Percentiles rank a stretch among this genome's conserved stretches.
Evolutionary conservation across 2,797 vertebrate species (phyloP).

Genomic region (Triplophysa yarkandensis): DNA sequence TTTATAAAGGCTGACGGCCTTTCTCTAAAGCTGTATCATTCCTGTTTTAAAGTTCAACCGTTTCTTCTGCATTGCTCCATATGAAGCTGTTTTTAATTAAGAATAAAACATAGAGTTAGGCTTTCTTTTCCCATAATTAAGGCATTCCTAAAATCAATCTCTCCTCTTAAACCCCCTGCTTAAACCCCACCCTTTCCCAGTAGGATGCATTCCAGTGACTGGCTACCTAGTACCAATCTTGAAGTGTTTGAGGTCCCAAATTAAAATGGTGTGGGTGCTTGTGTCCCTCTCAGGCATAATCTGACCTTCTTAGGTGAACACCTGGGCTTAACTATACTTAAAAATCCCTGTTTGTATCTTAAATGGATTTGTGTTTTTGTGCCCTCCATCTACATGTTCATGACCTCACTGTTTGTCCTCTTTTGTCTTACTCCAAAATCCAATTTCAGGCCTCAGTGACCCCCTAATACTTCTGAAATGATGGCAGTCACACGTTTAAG

Average conservation of each 20-base stretch:
- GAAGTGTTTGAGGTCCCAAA: not conserved
- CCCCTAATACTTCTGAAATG: constrained; percentile 27
- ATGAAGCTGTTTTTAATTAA: constrained; percentile 73
- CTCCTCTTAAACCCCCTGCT: constrained; percentile 53
- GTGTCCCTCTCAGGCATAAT: not conserved
- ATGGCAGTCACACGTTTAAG: constrained; percentile 38
- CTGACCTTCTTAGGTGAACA: not conserved
- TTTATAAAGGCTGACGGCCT: constrained; percentile 26
- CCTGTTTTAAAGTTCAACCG: constrained; percentile 36
- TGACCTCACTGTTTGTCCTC: constrained; percentile 62
- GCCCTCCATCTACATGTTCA: constrained; percentile 54
- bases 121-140: constrained; percentile 64
- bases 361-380: constrained; percentile 57
- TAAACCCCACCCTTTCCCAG: constrained; percentile 52
- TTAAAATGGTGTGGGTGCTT: too few species aligned
- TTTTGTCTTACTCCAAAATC: constrained; percentile 63
- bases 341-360: not conserved
- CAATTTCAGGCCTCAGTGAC: constrained; percentile 63
- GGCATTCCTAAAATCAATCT: constrained; percentile 56
- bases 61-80: constrained; percentile 55
- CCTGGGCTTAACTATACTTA: not conserved
- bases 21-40: constrained; percentile 27
- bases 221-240: constrained; percentile 29
- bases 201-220: constrained; percentile 68
- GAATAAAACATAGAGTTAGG: constrained; percentile 62